phyloP scores from a whole-genome alignment of 2,888 invertebrate genomes.

The Stenoptilia bipunctidactyla region DNA sequence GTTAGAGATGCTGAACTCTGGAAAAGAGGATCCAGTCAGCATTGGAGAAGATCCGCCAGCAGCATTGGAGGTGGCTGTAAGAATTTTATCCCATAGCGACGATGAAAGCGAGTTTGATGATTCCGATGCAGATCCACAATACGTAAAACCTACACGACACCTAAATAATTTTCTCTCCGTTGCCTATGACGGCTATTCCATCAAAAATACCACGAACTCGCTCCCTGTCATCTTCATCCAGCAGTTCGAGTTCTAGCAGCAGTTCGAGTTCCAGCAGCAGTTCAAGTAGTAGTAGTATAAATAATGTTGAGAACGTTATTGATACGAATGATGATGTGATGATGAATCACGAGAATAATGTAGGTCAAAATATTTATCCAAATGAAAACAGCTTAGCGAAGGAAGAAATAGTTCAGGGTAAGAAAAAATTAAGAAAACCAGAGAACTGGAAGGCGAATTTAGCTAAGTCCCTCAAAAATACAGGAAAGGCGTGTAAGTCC shows the following conservation, averaged over 20 bases:
- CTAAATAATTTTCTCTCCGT: not conserved
- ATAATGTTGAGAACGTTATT: slow-evolving; percentile 1
- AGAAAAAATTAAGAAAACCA: slow-evolving; percentile 3
- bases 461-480: slow-evolving; percentile 6
- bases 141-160: not conserved
- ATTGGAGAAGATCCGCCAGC: not conserved
- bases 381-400: too few relatives aligned
- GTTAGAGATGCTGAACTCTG: not conserved
- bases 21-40: slow-evolving; percentile 1
- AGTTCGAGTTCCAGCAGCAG: not conserved
- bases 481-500: slow-evolving; percentile 9
- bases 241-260: slow-evolving; percentile 2
- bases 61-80: not conserved
- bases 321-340: not conserved
- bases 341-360: too few relatives aligned
- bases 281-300: slow-evolving; percentile 1
- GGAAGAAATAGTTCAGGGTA: slow-evolving; percentile 3
- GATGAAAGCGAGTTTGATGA: too few relatives aligned
- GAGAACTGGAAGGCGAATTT: slow-evolving; percentile 6
- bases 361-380: slow-evolving; percentile 3
- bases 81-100: not conserved
- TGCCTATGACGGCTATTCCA: not conserved
- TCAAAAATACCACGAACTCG: slow-evolving; percentile 7
- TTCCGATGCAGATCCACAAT: not conserved
- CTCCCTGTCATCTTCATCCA: slow-evolving; percentile 8